Conservation (phyloP, 2,797 vertebrate genomes). For the Nothura maculosa region DNA sequence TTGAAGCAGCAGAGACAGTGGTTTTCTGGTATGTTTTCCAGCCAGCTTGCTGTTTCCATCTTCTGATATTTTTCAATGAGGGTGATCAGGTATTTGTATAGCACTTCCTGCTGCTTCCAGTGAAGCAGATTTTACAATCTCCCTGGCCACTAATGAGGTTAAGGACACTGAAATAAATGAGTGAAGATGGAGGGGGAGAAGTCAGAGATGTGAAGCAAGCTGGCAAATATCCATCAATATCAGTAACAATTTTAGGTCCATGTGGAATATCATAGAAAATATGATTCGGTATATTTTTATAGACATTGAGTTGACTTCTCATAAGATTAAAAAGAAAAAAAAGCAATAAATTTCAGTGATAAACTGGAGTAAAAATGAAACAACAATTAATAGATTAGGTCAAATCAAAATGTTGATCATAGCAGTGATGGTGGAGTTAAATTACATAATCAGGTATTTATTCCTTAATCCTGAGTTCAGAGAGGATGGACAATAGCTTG, state of each 20-base stretch:
- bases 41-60: neutral
- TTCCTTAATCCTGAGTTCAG: neutral
- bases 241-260: neutral
- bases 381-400: neutral
- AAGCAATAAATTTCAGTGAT: neutral
- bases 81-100: neutral
- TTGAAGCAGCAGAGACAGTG: neutral
- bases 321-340: neutral
- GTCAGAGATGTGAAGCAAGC: neutral
- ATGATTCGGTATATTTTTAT: neutral
- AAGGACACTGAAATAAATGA: neutral
- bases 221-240: neutral
- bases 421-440: neutral
- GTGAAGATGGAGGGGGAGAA: neutral
- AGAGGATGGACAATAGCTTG: neutral
- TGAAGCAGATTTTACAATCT: neutral
- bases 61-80: neutral
- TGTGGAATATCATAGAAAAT: neutral
- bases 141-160: neutral
- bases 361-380: neutral
- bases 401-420: neutral
- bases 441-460: neutral
- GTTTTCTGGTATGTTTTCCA: neutral
- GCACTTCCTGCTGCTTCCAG: neutral
- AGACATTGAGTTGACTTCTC: neutral